Percentiles rank a stretch among this genome's conserved stretches.
phyloP scores from a whole-genome alignment of 1,140 invertebrate species.

The Drosophila sp. region DNA sequence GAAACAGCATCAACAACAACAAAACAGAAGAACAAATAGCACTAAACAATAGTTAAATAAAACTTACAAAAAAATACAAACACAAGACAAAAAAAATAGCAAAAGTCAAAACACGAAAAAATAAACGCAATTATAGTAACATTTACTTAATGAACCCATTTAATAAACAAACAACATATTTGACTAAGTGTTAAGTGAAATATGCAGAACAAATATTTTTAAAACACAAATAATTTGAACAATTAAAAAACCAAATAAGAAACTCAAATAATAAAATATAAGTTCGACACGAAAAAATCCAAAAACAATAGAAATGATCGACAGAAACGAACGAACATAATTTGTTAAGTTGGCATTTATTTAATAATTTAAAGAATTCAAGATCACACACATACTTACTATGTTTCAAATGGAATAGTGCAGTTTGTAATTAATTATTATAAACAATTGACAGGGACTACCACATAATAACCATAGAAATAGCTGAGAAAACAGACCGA shows the following conservation, averaged over 20 bases:
- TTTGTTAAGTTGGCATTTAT: conserved; percentile 77
- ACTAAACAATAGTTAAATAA: conserved; percentile 49
- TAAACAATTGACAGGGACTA: conserved; percentile 83
- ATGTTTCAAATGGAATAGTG: conserved; percentile 46
- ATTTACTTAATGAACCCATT: conserved; percentile 62
- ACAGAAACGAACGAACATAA: conserved; percentile 32
- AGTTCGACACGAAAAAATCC: conserved; percentile 24
- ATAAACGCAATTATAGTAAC: conserved; percentile 74
- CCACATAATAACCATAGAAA: conserved; percentile 76
- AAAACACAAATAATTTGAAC: conserved; percentile 33
- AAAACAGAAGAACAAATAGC: conserved; percentile 15
- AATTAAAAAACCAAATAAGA: conserved; percentile 28
- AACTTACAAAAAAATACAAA: conserved; percentile 38
- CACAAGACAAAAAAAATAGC: conserved; percentile 63
- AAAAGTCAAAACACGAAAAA: conserved; percentile 65
- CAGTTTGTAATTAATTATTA: conserved; percentile 66
- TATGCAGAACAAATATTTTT: conserved; percentile 61
- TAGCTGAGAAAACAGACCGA: conserved; percentile 57
- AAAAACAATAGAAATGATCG: conserved; percentile 33
- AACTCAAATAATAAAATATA: conserved; percentile 33
- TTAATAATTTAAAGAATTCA: conserved; percentile 28
- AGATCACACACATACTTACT: conserved; percentile 10
- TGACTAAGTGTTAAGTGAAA: conserved; percentile 67
- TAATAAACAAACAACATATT: conserved; percentile 54
- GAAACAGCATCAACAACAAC: conserved; percentile 41